Evolutionary conservation across 2,797 vertebrate genomes (phyloP).

Genomic region (Cetoscarus ocellatus): DNA sequence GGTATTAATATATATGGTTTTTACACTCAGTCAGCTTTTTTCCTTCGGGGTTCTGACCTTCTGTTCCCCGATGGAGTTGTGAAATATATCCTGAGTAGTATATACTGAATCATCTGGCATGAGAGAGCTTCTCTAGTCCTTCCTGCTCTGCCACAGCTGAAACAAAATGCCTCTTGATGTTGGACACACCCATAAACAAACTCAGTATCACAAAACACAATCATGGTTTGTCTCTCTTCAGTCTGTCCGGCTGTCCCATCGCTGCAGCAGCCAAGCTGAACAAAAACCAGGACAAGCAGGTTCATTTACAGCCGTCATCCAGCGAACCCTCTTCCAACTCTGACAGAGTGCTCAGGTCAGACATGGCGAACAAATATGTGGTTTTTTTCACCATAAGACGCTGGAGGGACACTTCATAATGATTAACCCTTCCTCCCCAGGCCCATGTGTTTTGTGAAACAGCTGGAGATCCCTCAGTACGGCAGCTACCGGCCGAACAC

Average conservation of each 20-base stretch:
- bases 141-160: too few relatives aligned
- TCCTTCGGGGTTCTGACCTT: too few relatives aligned
- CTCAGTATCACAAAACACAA: too few relatives aligned
- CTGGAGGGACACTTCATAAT: neutral
- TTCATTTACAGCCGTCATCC: conserved; percentile 83
- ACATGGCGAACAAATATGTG: too few relatives aligned
- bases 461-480: conserved; percentile 97
- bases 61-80: too few relatives aligned
- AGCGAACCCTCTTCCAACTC: conserved; percentile 91
- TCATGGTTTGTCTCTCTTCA: conserved; percentile 57
- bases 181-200: too few relatives aligned
- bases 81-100: too few relatives aligned
- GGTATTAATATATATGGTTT: too few relatives aligned
- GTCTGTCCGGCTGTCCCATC: conserved; percentile 96
- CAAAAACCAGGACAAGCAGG: conserved; percentile 92
- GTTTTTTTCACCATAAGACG: neutral
- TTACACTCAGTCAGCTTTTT: too few relatives aligned
- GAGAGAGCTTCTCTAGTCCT: too few relatives aligned
- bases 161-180: too few relatives aligned
- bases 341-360: conserved; percentile 96
- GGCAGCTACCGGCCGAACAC: conserved; percentile 94
- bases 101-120: too few relatives aligned
- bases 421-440: conserved; percentile 69
- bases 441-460: conserved; percentile 99
- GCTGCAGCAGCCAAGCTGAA: conserved; percentile 95